Evolutionary conservation across 1,140 invertebrate species (phyloP).

Genomic region (Brachionus paranguensis): DNA sequence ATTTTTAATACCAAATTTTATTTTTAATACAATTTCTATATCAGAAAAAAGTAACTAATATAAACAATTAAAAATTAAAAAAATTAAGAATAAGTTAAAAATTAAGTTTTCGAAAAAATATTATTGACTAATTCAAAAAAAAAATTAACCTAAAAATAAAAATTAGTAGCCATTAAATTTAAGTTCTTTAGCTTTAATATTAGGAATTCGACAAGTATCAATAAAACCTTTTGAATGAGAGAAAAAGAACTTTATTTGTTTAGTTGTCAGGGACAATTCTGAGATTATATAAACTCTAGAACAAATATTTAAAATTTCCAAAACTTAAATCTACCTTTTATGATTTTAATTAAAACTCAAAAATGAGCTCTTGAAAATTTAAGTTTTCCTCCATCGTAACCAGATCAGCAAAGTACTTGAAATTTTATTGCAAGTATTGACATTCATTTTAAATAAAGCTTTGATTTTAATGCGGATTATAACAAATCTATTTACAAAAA

Average conservation of each 20-base stretch:
- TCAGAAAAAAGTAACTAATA: no score
- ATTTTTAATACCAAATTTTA: no score
- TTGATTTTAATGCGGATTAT: not conserved
- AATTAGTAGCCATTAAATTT: not conserved
- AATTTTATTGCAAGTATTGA: not conserved
- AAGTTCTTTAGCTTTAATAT: not conserved
- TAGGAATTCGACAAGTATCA: not conserved
- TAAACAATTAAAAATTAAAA: no score
- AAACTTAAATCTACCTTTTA: not conserved
- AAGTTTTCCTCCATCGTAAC: not conserved
- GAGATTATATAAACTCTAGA: not conserved
- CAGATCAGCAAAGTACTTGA: not conserved
- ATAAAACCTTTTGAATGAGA: not conserved
- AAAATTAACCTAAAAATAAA: no score
- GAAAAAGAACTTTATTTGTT: not conserved
- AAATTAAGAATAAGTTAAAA: no score
- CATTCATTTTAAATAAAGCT: not conserved
- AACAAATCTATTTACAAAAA: not conserved
- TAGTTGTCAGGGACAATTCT: slow-evolving; percentile 23
- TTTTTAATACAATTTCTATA: no score
- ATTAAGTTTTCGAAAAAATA: no score
- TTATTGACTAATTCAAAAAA: no score
- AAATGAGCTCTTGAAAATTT: not conserved
- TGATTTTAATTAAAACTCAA: slow-evolving; percentile 4
- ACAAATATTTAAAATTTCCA: not conserved